These are phyloP conservation scores for Anguilla marmorata DNA, from an alignment of 2,797 vertebrate genomes.

Conservation along the genomic window DNA sequence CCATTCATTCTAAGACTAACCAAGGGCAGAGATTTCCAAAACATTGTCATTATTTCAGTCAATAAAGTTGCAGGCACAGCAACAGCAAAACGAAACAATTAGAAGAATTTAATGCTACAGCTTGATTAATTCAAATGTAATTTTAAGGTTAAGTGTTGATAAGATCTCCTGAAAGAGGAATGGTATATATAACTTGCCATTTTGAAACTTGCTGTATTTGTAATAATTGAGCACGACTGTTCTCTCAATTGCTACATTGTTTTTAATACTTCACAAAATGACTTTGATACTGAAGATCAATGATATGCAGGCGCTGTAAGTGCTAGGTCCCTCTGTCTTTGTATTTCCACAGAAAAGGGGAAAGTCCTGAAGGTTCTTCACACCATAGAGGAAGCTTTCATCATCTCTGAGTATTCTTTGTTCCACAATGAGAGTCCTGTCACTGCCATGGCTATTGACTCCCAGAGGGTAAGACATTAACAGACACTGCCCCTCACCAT, in stretches of 20 bases:
- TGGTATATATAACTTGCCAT: background rate
- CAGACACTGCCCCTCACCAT: background rate
- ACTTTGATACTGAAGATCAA: background rate
- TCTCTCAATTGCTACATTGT: background rate
- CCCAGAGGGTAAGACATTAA: constrained; percentile 65
- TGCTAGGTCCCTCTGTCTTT: background rate
- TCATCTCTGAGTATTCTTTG: constrained; percentile 78
- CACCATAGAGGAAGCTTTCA: constrained; percentile 71
- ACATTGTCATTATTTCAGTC: too few relatives aligned
- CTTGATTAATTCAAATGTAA: background rate
- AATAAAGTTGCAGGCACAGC: too few relatives aligned
- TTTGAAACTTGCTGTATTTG: background rate
- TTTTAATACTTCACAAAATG: background rate
- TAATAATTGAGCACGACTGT: background rate
- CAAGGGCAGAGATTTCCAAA: too few relatives aligned
- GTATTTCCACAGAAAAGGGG: constrained; percentile 67
- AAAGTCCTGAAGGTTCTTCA: constrained; percentile 80
- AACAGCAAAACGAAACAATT: too few relatives aligned
- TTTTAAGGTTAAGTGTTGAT: background rate
- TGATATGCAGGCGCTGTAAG: background rate
- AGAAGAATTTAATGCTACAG: background rate
- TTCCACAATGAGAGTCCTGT: constrained; percentile 76
- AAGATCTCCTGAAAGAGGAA: background rate
- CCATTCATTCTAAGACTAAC: too few relatives aligned
- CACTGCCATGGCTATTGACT: constrained; percentile 75